These are phyloP conservation scores for Siniperca knerii DNA, from an alignment of 2,113 vertebrate species.

Conservation along the genomic window DNA sequence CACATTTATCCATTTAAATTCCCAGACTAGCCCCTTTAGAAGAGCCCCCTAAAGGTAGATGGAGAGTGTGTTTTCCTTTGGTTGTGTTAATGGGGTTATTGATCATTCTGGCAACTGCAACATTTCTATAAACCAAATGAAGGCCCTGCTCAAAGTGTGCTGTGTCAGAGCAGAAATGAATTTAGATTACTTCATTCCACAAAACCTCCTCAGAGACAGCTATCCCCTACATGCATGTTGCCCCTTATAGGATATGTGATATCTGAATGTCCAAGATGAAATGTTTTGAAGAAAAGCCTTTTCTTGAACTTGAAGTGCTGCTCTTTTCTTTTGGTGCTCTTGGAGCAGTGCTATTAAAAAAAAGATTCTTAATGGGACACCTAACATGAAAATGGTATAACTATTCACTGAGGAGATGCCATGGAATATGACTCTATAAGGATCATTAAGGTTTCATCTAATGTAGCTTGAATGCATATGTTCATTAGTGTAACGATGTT, in stretches of 20 bases:
- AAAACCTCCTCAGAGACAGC: constrained; percentile 54
- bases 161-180: constrained; percentile 71
- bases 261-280: constrained; percentile 55
- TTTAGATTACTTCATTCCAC: constrained; percentile 78
- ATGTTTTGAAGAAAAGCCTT: constrained; percentile 50
- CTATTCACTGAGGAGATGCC: constrained; percentile 50
- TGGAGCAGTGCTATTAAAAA: constrained; percentile 40
- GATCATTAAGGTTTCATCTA: constrained; percentile 44
- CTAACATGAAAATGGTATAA: constrained; percentile 32
- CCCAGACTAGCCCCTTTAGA: constrained; percentile 26
- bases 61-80: constrained; percentile 72
- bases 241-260: constrained; percentile 48
- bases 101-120: constrained; percentile 78
- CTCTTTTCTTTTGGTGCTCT: constrained; percentile 40
- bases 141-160: constrained; percentile 64
- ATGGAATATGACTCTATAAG: constrained; percentile 12
- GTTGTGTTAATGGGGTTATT: constrained; percentile 77
- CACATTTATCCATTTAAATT: constrained; percentile 60
- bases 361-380: constrained; percentile 43
- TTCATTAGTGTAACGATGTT: constrained; percentile 47
- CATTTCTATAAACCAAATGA: constrained; percentile 77
- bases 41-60: constrained; percentile 62
- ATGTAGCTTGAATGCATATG: constrained; percentile 39
- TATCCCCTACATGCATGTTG: constrained; percentile 53
- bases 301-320: constrained; percentile 39